Conservation (phyloP, 2,888 invertebrate species). For the Ceriagrion tenellum region DNA sequence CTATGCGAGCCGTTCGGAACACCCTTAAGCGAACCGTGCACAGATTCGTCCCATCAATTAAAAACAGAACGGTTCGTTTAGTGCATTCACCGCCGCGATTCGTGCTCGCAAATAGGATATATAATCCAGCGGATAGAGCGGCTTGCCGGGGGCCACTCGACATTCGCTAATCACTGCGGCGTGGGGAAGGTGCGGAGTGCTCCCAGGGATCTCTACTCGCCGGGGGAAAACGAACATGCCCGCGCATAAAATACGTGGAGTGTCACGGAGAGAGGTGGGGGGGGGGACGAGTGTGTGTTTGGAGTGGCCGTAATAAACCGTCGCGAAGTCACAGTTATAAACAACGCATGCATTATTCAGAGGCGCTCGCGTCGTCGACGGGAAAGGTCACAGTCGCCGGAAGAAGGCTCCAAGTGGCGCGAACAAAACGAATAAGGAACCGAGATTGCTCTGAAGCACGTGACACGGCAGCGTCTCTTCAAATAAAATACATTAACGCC, state of each 20-base stretch:
- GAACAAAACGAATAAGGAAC: neutral
- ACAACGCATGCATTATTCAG: constrained; percentile 20
- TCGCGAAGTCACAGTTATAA: constrained; percentile 7
- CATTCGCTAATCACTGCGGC: neutral
- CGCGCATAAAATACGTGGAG: neutral
- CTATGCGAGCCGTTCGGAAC: neutral
- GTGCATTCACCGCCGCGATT: neutral
- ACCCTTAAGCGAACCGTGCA: neutral
- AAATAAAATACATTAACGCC: neutral
- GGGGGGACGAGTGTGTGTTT: neutral
- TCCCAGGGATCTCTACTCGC: neutral
- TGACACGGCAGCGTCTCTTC: neutral
- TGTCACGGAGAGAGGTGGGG: neutral
- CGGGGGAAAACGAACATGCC: neutral
- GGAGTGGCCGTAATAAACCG: constrained; percentile 21
- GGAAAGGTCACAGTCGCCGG: constrained; percentile 6
- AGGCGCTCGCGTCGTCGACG: neutral
- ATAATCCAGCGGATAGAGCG: too few relatives aligned
- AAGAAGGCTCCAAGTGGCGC: neutral
- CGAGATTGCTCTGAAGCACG: too few relatives aligned
- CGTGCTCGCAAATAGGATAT: neutral
- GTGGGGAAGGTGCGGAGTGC: neutral
- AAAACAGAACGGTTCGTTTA: neutral
- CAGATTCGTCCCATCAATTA: neutral
- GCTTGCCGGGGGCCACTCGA: neutral